Percentiles rank a stretch among this genome's conserved stretches.
Evolutionary conservation across 2,888 invertebrate species (phyloP).

Genomic region (Cryptus armator): DNA sequence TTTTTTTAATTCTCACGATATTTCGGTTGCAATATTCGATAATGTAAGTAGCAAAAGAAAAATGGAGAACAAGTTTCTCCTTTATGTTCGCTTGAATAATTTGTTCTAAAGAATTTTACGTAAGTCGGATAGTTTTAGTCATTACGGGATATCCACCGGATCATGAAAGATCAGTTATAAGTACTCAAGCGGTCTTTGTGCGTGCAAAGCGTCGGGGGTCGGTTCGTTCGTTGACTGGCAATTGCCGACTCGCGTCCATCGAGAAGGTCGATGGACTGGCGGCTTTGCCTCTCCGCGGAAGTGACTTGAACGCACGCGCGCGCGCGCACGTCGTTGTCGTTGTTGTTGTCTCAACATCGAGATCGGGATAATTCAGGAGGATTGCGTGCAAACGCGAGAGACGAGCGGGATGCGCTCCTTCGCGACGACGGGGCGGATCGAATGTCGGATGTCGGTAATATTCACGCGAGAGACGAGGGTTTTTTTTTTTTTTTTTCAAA

Average conservation of each 20-base stretch:
- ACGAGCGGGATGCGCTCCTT: slow-evolving; percentile 54
- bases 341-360: slow-evolving; percentile 27
- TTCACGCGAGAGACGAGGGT: background rate
- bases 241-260: slow-evolving; percentile 5
- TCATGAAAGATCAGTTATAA: slow-evolving; percentile 22
- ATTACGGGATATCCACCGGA: slow-evolving; percentile 17
- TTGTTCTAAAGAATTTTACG: background rate
- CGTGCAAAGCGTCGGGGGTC: background rate
- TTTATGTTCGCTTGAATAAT: too few species aligned
- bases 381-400: slow-evolving; percentile 25
- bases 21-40: too few species aligned
- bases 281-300: slow-evolving; percentile 38
- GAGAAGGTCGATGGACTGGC: slow-evolving; percentile 55
- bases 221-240: slow-evolving; percentile 19
- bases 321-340: slow-evolving; percentile 1
- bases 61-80: too few species aligned
- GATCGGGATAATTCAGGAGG: slow-evolving; percentile 8
- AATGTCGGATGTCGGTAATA: slow-evolving; percentile 8
- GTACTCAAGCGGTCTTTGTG: slow-evolving; percentile 8
- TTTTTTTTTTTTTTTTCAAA: background rate
- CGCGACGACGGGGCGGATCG: background rate
- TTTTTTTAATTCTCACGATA: background rate
- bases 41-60: too few species aligned
- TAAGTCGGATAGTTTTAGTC: slow-evolving; percentile 25
- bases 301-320: slow-evolving; percentile 3